Base-by-base conservation (phyloP, 1,140 invertebrate genomes). In the Medauroidea extradentata region DNA sequence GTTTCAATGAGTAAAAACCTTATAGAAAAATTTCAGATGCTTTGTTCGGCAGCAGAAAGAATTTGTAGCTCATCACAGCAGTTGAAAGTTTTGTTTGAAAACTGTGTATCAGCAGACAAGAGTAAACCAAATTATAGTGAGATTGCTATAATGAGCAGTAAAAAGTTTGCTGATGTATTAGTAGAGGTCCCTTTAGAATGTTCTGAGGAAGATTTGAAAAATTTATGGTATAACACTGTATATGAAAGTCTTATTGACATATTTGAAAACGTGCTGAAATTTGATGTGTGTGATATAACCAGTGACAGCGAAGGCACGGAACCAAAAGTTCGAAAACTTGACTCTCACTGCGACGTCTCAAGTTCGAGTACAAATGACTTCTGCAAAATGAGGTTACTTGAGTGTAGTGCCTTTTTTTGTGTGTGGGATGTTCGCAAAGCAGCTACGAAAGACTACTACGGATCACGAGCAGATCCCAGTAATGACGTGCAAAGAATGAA, bases 1-100 rank as follows among this genome's bases (percentile, higher is more conserved):
- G 72, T 68, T 14, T 46, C 66, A 2, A 61, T 81, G 3, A 63
- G 53, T 16, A 2, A 23, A 24, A 21, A 21, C 11, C 21, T n/a
- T 11, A 23, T 43, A 14, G 16, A 19, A 2, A 54, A 42, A 34
- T 42, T 54, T 16, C 25, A 54, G 53, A 41, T 14, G n/a, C 11
- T 18, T 7, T 54, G 53, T 25, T 16, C 9, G 16, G 21, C 38
- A 18, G 34, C 53, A 14, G 53, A 18, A 18, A 42, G 13, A 14
- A 43, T 18, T 34, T 54, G 11, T 8, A n/a, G 1, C 14, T 24
- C 7, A n/a, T 8, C n/a, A 16, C 29, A 41, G 38, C 3, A 3
- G 16, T n/a, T 9, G 23, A n/a, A 21, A 13, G 11, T 5, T 43
- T 54, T 24, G 14, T 43, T 16, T 42, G 18, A 21, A 54, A 14